Base-by-base conservation (phyloP, 2,113 vertebrate species). In the Enhydra lutris region DNA sequence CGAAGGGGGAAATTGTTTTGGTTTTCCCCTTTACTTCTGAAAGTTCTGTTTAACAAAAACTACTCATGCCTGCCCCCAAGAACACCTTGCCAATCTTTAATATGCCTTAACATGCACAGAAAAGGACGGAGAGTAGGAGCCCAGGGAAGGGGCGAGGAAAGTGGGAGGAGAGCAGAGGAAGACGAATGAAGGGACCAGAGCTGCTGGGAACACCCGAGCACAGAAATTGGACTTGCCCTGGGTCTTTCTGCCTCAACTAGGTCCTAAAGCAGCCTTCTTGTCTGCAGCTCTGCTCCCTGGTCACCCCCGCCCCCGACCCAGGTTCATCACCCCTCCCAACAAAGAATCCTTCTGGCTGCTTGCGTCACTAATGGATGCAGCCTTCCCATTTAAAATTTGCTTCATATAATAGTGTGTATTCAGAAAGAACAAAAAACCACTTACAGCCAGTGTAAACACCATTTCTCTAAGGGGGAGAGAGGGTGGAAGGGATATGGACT, bases 1-100 rank as follows among this genome's bases (percentile, higher is more conserved):
- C 84, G 76, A 95, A 95, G 78, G 78, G 88, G 85, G 14, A 96
- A 96, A 91, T 57, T 5, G 78, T 91, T 91, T 91, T 95, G 96
- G 80, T 80, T 97, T 90, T 97, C 80, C 94, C 96, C 97, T 90
- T 95, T 78, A 34, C 89, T 98, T 97, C 89, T 95, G 81, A 95
- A 95, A 92, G 63, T 91, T 96, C 69, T 84, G 36, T 92, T 90
- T 95, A 74, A 95, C 36, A 45, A 82, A 96, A 67, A 39, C 29
- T 31, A 82, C 61, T 47, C 31, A 76, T 34, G 31, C 47, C n/a
- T 78, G 39, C 20, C 47, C 39, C 36, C 47, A 34, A 17, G 52
- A 88, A 94, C 74, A 63, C 79, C 50, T 94, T 63, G 79, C 55
- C 96, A 63, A 67, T 74, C 52, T 78, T 61, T 84, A 79, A 86